Percentiles rank a stretch among this genome's conserved stretches.
Evolutionary conservation across 2,797 vertebrate genomes (phyloP).

Genomic region (Coranthus polyacanthus): DNA sequence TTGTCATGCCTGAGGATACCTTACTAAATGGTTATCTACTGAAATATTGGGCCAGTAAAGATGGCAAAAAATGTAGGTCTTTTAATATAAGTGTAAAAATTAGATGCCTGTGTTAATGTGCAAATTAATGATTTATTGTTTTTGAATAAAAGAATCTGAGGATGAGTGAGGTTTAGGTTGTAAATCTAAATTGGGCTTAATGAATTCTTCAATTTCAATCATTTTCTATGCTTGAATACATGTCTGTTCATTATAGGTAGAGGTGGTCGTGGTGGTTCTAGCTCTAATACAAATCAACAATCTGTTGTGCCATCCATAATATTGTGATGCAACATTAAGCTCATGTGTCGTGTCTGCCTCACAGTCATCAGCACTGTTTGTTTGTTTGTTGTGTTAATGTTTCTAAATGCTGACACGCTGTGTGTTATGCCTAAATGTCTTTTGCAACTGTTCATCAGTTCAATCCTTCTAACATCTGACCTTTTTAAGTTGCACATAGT

Average conservation of each 20-base stretch:
- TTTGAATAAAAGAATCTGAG: neutral
- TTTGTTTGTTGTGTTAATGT: constrained; percentile 1
- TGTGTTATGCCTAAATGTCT: neutral
- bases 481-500: neutral
- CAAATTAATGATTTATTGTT: too few species aligned
- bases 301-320: constrained; percentile 2
- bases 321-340: constrained; percentile 20
- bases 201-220: neutral
- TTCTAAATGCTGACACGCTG: neutral
- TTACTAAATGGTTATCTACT: too few species aligned
- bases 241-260: neutral
- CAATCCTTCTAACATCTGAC: neutral
- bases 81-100: too few species aligned
- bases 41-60: too few species aligned
- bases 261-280: neutral
- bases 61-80: too few species aligned
- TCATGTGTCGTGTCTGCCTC: neutral
- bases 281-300: neutral
- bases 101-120: too few species aligned
- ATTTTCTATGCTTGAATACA: neutral
- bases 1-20: too few species aligned
- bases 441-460: neutral
- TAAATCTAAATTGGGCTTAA: neutral
- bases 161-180: accelerated
- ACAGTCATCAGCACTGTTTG: constrained; percentile 8